A percentile compares a stretch with the other conserved stretches of the same genome.
These are phyloP conservation scores for Lithophane socia DNA, from an alignment of 2,888 invertebrate species.

Conservation along the genomic window DNA sequence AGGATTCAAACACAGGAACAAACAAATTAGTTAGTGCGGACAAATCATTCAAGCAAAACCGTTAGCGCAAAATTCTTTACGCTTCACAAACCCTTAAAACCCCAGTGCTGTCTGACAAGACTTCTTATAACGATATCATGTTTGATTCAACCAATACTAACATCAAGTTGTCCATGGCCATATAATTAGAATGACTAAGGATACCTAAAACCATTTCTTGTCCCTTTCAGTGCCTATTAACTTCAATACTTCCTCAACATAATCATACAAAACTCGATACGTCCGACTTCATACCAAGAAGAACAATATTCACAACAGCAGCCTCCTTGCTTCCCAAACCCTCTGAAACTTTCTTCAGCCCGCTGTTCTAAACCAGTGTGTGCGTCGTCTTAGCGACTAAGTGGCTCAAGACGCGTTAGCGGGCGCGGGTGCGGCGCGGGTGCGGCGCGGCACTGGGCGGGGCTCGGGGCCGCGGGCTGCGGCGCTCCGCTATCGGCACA, in stretches of 20 bases:
- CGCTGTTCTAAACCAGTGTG: constrained; percentile 77
- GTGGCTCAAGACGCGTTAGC: constrained; percentile 90
- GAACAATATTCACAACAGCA: background rate
- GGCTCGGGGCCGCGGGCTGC: constrained; percentile 80
- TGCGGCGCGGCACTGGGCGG: constrained; percentile 78
- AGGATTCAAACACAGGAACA: constrained; percentile 39
- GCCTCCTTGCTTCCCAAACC: background rate
- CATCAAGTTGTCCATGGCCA: background rate
- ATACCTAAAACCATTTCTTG: background rate
- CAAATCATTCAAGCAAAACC: constrained; percentile 17
- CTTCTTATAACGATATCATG: background rate
- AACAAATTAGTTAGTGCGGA: constrained; percentile 53
- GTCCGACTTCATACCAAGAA: background rate
- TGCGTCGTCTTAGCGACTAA: constrained; percentile 88
- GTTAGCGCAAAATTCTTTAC: background rate
- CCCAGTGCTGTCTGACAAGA: background rate
- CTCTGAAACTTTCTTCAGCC: background rate
- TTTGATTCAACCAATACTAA: background rate
- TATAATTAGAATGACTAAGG: background rate
- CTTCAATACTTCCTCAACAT: background rate
- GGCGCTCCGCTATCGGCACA: constrained; percentile 90
- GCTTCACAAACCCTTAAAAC: background rate
- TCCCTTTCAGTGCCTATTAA: background rate
- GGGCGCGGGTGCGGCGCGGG: constrained; percentile 84
- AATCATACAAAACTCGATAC: background rate